Evolutionary conservation across 1,140 invertebrate species (phyloP).

Genomic region (Formica selysi): DNA sequence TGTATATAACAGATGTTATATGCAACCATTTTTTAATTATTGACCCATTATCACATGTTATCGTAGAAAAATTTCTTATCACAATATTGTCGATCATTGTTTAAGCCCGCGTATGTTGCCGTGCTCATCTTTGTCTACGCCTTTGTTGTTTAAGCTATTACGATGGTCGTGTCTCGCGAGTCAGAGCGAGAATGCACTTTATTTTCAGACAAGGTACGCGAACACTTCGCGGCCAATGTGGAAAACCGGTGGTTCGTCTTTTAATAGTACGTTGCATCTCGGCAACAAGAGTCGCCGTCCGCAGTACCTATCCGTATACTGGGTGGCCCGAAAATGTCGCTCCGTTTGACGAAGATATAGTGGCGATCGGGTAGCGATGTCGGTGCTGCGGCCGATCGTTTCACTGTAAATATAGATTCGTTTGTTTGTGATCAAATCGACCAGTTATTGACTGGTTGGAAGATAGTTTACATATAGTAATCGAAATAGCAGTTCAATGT

Average conservation of each 20-base stretch:
- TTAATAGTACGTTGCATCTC: slow-evolving; percentile 80
- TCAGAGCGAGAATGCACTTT: slow-evolving; percentile 75
- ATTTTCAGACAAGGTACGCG: slow-evolving; percentile 78
- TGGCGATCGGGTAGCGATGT: neutral
- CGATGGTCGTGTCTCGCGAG: slow-evolving; percentile 24
- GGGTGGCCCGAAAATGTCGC: slow-evolving; percentile 52
- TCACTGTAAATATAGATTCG: slow-evolving; percentile 42
- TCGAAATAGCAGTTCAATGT: neutral
- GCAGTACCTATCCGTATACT: slow-evolving; percentile 54
- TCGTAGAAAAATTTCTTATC: slow-evolving; percentile 2
- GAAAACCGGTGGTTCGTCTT: slow-evolving; percentile 79
- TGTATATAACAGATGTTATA: neutral
- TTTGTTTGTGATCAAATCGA: slow-evolving; percentile 13
- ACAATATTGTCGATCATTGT: neutral
- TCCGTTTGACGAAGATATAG: slow-evolving; percentile 12
- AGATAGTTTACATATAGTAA: slow-evolving; percentile 8
- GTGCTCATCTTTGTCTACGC: neutral
- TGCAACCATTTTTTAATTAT: neutral
- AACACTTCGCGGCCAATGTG: slow-evolving; percentile 78
- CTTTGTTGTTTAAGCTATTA: slow-evolving; percentile 40
- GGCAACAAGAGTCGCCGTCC: slow-evolving; percentile 63
- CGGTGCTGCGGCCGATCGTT: neutral
- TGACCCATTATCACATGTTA: neutral
- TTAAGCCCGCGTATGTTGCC: neutral
- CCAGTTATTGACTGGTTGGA: neutral